Percentiles rank a stretch among this genome's conserved stretches.
Evolutionary conservation across 2,113 vertebrate species (phyloP).

Genomic region (Alethe diademata): DNA sequence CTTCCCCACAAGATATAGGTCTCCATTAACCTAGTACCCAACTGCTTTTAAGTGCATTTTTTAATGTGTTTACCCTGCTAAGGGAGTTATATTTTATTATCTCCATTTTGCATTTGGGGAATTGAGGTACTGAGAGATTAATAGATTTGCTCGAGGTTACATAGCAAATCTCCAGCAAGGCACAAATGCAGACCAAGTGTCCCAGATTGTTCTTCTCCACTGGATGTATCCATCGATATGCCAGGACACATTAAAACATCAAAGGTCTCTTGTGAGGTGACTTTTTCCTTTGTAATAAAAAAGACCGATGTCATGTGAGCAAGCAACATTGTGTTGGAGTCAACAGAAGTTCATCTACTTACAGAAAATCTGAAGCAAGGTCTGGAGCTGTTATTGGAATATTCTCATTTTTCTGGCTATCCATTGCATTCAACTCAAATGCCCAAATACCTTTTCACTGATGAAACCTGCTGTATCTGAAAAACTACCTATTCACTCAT

Average conservation of each 20-base stretch:
- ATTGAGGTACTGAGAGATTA: conserved; percentile 65
- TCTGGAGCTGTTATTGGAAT: not conserved
- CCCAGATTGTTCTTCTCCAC: conserved; percentile 39
- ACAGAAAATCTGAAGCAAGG: not conserved
- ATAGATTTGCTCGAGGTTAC: conserved; percentile 66
- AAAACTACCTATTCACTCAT: not conserved
- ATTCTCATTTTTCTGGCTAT: not conserved
- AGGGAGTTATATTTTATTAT: conserved; percentile 67
- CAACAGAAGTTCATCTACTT: conserved; percentile 30
- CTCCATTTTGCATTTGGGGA: conserved; percentile 66
- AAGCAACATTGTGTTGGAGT: not conserved
- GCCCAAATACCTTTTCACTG: not conserved
- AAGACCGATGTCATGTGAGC: not conserved
- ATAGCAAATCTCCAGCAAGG: conserved; percentile 58
- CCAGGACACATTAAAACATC: conserved; percentile 50
- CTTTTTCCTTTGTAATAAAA: not conserved
- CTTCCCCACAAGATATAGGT: conserved; percentile 68
- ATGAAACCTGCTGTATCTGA: not conserved
- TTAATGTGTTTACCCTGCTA: conserved; percentile 65
- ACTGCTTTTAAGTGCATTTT: conserved; percentile 66
- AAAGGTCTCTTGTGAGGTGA: conserved; percentile 27
- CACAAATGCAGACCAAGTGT: conserved; percentile 38
- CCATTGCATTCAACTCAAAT: not conserved
- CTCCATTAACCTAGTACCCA: conserved; percentile 67
- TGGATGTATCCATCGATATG: conserved; percentile 44